phyloP scores from a whole-genome alignment of 2,113 vertebrate genomes.

The Sinocyclocheilus maitianheensis region DNA sequence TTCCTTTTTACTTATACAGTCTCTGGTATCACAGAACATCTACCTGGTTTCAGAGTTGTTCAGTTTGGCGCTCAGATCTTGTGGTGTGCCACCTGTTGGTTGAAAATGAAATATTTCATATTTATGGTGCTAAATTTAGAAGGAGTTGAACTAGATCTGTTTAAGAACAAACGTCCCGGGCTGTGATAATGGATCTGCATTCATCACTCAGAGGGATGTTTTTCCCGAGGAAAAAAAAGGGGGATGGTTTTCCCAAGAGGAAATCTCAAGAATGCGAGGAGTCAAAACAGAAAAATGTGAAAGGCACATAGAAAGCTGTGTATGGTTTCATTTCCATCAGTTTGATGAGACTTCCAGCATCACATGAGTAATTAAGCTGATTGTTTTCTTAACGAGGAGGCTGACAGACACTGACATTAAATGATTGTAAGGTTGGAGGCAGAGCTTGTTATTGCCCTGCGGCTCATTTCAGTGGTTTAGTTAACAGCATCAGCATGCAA shows the following conservation, averaged over 20 bases:
- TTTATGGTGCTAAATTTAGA: not conserved
- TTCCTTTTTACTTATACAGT: not conserved
- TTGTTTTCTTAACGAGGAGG: constrained; percentile 34
- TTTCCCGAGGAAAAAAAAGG: not conserved
- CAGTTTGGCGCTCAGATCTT: not conserved
- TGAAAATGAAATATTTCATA: constrained; percentile 8
- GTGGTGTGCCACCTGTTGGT: constrained; percentile 58
- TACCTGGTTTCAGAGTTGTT: not conserved
- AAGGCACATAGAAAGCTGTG: not conserved
- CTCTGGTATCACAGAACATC: not conserved
- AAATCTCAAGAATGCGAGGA: constrained; percentile 8
- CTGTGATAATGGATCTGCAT: constrained; percentile 6
- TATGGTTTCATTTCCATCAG: constrained; percentile 19
- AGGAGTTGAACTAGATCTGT: not conserved
- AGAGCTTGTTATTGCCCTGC: constrained; percentile 38
- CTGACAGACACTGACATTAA: constrained; percentile 30
- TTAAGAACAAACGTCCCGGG: not conserved
- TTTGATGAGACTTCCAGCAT: constrained; percentile 13
- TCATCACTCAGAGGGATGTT: constrained; percentile 19
- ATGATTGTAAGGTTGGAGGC: constrained; percentile 30
- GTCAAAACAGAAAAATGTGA: constrained; percentile 2
- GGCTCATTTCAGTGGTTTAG: constrained; percentile 21
- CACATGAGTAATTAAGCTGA: constrained; percentile 46
- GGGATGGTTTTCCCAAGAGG: constrained; percentile 11
- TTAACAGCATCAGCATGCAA: constrained; percentile 34